Evolutionary conservation across 2,888 invertebrate genomes (phyloP).

Genomic region (Thysanoteuthis rhombus): DNA sequence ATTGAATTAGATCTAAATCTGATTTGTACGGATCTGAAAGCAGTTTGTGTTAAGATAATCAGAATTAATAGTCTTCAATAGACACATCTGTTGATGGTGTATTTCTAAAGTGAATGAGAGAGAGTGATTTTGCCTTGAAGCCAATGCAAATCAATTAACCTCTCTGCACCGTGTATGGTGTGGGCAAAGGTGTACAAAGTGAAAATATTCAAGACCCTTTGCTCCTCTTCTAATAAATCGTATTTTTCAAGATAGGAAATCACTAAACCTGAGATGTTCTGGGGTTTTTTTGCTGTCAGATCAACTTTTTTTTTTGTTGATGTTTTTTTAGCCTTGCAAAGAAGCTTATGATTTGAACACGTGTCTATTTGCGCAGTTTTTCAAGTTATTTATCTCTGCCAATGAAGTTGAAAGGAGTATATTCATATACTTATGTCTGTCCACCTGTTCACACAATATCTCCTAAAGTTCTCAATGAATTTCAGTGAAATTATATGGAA

Average conservation of each 20-base stretch:
- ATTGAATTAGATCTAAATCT: slow-evolving; percentile 12
- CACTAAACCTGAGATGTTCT: too few species aligned
- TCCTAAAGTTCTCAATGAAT: too few species aligned
- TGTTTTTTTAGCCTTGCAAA: not conserved
- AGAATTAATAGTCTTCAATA: not conserved
- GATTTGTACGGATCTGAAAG: not conserved
- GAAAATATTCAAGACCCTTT: not conserved
- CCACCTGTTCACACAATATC: too few species aligned
- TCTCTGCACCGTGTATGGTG: too few species aligned
- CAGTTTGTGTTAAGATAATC: not conserved
- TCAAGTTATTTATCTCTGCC: too few species aligned
- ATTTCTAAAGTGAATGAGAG: not conserved
- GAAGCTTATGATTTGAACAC: not conserved
- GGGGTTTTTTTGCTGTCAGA: not conserved
- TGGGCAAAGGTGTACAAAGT: too few species aligned
- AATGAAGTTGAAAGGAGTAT: too few species aligned
- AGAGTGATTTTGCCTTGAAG: not conserved
- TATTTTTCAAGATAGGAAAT: not conserved
- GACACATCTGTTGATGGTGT: not conserved
- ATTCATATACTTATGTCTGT: too few species aligned
- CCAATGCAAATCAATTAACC: not conserved
- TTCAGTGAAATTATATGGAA: too few species aligned
- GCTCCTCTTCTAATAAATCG: not conserved
- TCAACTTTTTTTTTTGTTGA: not conserved
- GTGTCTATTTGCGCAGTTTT: not conserved